phyloP scores from a whole-genome alignment of 2,888 invertebrate species.

The Fragum whitleyi region DNA sequence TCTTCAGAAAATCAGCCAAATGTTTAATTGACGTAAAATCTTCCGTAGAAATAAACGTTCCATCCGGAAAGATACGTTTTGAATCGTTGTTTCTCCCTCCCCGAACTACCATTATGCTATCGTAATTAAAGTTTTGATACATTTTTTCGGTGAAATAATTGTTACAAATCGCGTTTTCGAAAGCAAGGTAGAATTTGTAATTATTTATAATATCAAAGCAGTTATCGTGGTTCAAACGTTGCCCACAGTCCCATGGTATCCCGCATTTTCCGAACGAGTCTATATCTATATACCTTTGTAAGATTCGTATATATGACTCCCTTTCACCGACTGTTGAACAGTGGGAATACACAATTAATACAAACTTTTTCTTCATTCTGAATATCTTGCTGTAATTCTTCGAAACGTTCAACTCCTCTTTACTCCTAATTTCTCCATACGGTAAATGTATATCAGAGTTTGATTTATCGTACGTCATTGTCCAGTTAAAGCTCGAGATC shows the following conservation, averaged over 20 bases:
- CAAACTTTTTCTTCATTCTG: neutral
- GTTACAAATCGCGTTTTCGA: conserved; percentile 1
- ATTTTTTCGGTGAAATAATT: neutral
- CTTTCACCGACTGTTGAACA: conserved; percentile 24
- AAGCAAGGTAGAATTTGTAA: too few species aligned
- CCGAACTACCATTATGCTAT: conserved; percentile 18
- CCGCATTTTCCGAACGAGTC: conserved; percentile 39
- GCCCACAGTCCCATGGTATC: conserved; percentile 49
- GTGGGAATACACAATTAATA: neutral
- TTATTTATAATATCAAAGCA: conserved; percentile 49
- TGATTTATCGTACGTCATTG: conserved; percentile 10
- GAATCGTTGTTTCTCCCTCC: conserved; percentile 36
- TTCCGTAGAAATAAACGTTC: conserved; percentile 40
- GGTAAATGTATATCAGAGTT: neutral
- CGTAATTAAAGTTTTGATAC: neutral
- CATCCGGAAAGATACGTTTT: conserved; percentile 17
- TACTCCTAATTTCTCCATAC: too few species aligned
- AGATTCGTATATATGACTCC: conserved; percentile 22
- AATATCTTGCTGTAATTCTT: too few species aligned
- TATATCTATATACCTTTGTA: conserved; percentile 29
- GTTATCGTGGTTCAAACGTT: conserved; percentile 26
- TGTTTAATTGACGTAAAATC: conserved; percentile 33
- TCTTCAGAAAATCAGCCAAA: conserved; percentile 29
- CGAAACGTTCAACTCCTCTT: neutral
- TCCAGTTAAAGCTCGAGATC: conserved; percentile 5